These are phyloP conservation scores for Syngnathus acus DNA, from an alignment of 2,797 vertebrate genomes.

Conservation along the genomic window DNA sequence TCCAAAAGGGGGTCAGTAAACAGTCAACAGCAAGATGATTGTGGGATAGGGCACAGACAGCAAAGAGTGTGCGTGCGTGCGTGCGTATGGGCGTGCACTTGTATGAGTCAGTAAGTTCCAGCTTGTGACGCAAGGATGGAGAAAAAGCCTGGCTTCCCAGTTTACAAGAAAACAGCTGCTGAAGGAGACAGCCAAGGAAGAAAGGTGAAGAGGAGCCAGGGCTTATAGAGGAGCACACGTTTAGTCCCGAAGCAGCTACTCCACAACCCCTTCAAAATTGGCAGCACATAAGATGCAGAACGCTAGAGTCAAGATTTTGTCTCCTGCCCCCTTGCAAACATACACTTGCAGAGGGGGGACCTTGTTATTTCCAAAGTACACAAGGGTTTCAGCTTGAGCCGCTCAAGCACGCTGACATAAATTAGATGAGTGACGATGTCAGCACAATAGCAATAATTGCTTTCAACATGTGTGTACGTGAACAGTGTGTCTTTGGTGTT, in stretches of 20 bases:
- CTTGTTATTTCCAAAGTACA: not conserved
- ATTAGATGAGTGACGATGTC: too few relatives aligned
- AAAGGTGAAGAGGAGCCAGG: conserved; percentile 19
- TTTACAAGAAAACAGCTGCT: conserved; percentile 60
- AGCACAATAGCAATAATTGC: not conserved
- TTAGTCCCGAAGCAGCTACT: conserved; percentile 33
- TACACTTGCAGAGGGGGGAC: not conserved
- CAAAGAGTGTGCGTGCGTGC: conserved; percentile 14
- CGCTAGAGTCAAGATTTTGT: not conserved
- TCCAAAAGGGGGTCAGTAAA: conserved; percentile 43
- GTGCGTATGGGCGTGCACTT: not conserved
- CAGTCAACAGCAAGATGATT: conserved; percentile 40
- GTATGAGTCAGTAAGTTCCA: conserved; percentile 42
- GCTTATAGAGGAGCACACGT: conserved; percentile 22
- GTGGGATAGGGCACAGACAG: conserved; percentile 28
- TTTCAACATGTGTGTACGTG: not conserved
- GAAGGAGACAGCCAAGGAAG: conserved; percentile 22
- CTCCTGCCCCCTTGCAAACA: not conserved
- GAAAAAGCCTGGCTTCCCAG: conserved; percentile 41
- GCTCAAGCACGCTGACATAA: not conserved
- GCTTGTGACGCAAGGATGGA: conserved; percentile 42
- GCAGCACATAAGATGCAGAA: conserved; percentile 2
- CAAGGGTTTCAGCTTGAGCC: not conserved
- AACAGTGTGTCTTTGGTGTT: too few relatives aligned
- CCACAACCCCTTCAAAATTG: conserved; percentile 17